Conservation (phyloP, 2,888 invertebrate species). For the Drosophila nr. perissopoda region DNA sequence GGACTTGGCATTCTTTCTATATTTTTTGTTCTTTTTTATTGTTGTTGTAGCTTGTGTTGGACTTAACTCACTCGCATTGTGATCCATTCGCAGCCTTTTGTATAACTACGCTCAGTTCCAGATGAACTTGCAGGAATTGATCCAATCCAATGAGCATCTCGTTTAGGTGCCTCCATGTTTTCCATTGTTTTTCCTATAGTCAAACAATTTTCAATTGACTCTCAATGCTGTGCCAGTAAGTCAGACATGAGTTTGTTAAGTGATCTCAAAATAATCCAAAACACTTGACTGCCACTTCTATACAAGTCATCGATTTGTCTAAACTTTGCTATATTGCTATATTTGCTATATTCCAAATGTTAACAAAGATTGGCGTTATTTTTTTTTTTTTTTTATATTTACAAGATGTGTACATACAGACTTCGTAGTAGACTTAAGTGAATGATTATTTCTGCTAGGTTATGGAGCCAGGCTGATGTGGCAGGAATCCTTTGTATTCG, state of each 20-base stretch:
- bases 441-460: conserved; percentile 18
- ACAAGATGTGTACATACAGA: conserved; percentile 24
- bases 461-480: conserved; percentile 42
- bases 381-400: conserved; percentile 24
- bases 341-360: background rate
- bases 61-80: conserved; percentile 34
- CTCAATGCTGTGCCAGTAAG: background rate
- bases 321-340: background rate
- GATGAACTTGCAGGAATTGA: background rate
- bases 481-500: conserved; percentile 85
- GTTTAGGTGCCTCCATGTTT: background rate
- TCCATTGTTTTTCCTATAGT: background rate
- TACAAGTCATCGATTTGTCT: background rate
- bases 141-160: background rate
- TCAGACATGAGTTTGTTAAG: background rate
- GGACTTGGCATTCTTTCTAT: conserved; percentile 26
- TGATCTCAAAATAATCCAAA: background rate
- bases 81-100: conserved; percentile 17
- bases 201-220: background rate
- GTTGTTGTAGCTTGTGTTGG: background rate
- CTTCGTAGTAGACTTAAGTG: conserved; percentile 1
- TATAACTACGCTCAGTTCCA: background rate
- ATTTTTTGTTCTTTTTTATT: background rate
- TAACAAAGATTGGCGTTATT: background rate
- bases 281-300: background rate